These are phyloP conservation scores for Bubalus kerabau DNA, from an alignment of 2,113 vertebrate genomes.

Conservation along the genomic window DNA sequence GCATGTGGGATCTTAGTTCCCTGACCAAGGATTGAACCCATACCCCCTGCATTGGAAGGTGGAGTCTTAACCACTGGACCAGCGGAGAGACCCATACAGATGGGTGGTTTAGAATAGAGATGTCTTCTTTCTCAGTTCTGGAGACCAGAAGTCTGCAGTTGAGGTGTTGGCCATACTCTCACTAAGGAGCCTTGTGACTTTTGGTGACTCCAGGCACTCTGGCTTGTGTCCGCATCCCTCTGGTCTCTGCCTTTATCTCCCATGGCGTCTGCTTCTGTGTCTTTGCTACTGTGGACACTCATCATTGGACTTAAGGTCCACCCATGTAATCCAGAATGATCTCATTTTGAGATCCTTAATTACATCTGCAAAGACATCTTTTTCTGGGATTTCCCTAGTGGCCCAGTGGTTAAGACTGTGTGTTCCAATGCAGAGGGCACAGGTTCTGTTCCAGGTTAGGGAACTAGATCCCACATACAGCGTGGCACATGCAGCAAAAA, in stretches of 20 bases:
- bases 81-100: neutral
- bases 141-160: neutral
- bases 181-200: neutral
- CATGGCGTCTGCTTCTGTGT: neutral
- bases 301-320: neutral
- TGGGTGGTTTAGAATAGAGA: neutral
- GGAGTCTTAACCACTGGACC: neutral
- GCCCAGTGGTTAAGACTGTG: neutral
- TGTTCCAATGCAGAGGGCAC: neutral
- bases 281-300: neutral
- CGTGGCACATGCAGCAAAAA: neutral
- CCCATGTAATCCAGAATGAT: neutral
- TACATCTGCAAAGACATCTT: neutral
- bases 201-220: neutral
- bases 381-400: neutral
- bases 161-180: rapidly evolving
- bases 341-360: neutral
- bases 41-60: neutral
- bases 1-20: neutral
- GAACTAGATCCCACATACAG: neutral
- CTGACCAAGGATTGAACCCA: neutral
- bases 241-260: neutral
- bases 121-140: neutral
- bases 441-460: neutral
- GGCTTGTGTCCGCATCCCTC: neutral